These are phyloP conservation scores for Pseudoips prasinana DNA, from an alignment of 2,888 invertebrate species.

Conservation along the genomic window DNA sequence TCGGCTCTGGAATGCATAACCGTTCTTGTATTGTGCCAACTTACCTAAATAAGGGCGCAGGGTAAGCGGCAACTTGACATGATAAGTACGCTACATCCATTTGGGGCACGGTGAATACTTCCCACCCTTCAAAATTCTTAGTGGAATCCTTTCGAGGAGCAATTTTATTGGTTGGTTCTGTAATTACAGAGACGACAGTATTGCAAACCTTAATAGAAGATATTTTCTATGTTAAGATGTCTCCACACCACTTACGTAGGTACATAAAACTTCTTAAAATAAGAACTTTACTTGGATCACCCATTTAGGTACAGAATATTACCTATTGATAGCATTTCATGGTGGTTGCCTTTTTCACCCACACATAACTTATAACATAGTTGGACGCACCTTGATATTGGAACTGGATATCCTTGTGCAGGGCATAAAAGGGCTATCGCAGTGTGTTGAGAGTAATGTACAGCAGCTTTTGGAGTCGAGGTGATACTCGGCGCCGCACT, in stretches of 20 bases:
- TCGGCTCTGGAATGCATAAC: slow-evolving; percentile 83
- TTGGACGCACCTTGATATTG: slow-evolving; percentile 84
- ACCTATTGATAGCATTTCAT: no score
- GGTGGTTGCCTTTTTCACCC: no score
- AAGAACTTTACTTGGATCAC: no score
- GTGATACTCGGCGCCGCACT: slow-evolving; percentile 77
- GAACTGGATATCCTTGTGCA: slow-evolving; percentile 83
- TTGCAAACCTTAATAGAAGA: slow-evolving; percentile 26
- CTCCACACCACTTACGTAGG: background rate
- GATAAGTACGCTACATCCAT: slow-evolving; percentile 82
- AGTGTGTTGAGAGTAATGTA: slow-evolving; percentile 55
- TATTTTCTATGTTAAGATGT: background rate
- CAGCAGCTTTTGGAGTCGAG: slow-evolving; percentile 72
- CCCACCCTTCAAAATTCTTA: slow-evolving; percentile 84
- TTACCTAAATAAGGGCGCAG: slow-evolving; percentile 87
- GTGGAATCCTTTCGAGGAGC: slow-evolving; percentile 79
- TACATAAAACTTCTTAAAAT: no score
- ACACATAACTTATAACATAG: no score
- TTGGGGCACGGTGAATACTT: slow-evolving; percentile 79
- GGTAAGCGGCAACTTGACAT: slow-evolving; percentile 86
- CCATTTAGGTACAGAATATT: no score
- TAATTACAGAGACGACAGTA: slow-evolving; percentile 59
- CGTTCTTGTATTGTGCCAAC: slow-evolving; percentile 57
- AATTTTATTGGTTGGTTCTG: slow-evolving; percentile 87
- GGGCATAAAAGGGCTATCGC: slow-evolving; percentile 75